Evolutionary conservation across 2,888 invertebrate genomes (phyloP), one percentile per base, ranked within the genome.

Genomic region (Agrochola lota): DNA sequence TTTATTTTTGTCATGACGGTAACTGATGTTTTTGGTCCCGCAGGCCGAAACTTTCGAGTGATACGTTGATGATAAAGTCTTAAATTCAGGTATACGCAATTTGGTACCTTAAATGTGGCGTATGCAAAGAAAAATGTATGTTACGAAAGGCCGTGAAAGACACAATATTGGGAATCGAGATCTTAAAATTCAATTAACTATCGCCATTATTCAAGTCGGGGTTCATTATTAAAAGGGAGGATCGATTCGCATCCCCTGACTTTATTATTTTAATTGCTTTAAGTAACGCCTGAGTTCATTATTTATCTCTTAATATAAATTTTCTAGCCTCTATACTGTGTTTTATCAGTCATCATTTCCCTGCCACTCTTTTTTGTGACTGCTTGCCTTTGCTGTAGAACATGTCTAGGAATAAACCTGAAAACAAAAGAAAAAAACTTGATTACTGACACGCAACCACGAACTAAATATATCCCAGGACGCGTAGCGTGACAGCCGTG

Each of bases 371-470:
- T 69, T 95, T 96, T 15, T 89, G 84, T 4, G 88, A 80, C 8
- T 80, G 80, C 86, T 93, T 96, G 46, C 94, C 91, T 90, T 97
- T 98, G 59, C 98, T 98, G 93, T 97, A 98, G 88, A 98, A 95
- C 90, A 98, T 97, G 91, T 99, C 99, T 59, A 98, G 95, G 89
- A 98, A 98, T 46, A 99, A 96, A 60, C 99, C 99, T 90, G 97
- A 85, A 95, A 92, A 76, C 15, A 70, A 97, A 43, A 97, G 97
- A 77, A 77, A 67, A 72, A 9, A 81, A 12, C 43, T 35, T 15
- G 30, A 60, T 20, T 63, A 15, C 30, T 20, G 8, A 6, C 35
- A 40, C 15, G 17, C 20, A 43, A 71, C 11, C 5, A 43, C 3
- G 0, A 57, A 17, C 3, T 73, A 26, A 43, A 3, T 20, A 7